phyloP scores from a whole-genome alignment of 2,888 invertebrate species.

The Macrophya alboannulata region DNA sequence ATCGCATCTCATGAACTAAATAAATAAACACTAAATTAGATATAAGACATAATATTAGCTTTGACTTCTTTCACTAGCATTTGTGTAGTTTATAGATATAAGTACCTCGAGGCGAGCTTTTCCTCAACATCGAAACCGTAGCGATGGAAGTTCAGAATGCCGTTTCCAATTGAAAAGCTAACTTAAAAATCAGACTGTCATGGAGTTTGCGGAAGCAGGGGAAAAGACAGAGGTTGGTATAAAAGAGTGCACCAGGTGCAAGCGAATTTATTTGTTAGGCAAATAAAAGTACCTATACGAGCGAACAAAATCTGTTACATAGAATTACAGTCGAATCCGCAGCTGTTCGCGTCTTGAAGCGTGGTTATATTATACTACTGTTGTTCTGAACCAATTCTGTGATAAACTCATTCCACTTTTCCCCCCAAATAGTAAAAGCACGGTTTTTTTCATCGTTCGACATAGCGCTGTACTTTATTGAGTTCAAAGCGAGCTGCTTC shows the following conservation, averaged over 20 bases:
- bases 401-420: slow-evolving; percentile 84
- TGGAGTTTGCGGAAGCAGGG: too few species aligned
- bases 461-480: slow-evolving; percentile 87
- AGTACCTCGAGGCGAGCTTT: too few species aligned
- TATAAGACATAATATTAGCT: not conserved
- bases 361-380: not conserved
- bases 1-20: not conserved
- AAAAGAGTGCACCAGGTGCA: not conserved
- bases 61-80: not conserved
- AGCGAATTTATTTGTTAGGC: not conserved
- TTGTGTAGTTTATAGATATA: not conserved
- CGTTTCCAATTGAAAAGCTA: too few species aligned
- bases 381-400: slow-evolving; percentile 63
- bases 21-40: too few species aligned
- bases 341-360: not conserved
- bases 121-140: too few species aligned
- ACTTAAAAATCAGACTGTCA: not conserved
- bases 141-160: too few species aligned
- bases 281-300: too few species aligned
- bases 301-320: too few species aligned
- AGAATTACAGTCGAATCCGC: not conserved
- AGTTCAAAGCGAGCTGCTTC: slow-evolving; percentile 89
- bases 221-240: too few species aligned
- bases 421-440: slow-evolving; percentile 82
- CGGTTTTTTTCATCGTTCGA: slow-evolving; percentile 78